Conservation (phyloP, 2,797 vertebrate genomes). For the Falco berigora region DNA sequence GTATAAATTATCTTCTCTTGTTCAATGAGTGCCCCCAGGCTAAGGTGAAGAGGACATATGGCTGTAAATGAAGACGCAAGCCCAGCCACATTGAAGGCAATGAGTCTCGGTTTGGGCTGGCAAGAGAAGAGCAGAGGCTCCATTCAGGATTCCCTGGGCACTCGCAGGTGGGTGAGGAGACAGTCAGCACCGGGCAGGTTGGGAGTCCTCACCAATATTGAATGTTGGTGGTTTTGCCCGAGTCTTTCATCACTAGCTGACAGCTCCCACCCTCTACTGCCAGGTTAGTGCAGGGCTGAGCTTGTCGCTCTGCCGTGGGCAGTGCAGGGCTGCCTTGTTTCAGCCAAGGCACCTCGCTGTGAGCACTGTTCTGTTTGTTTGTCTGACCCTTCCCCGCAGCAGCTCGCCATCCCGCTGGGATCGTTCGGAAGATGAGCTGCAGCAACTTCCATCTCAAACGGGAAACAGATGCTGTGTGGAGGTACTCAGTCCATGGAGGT, state of each 20-base stretch:
- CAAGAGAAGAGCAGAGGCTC: background rate
- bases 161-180: background rate
- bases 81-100: background rate
- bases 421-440: background rate
- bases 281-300: background rate
- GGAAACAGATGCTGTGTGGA: background rate
- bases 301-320: background rate
- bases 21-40: background rate
- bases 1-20: background rate
- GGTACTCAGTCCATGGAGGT: background rate
- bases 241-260: background rate
- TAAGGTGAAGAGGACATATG: background rate
- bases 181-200: background rate
- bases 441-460: background rate
- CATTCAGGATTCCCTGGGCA: background rate
- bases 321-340: background rate
- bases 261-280: background rate
- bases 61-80: background rate
- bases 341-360: background rate
- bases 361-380: background rate
- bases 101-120: background rate
- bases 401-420: background rate
- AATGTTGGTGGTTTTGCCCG: background rate
- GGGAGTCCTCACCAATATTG: background rate
- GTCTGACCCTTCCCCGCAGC: background rate